These are phyloP conservation scores for Micrasema longulum DNA, from an alignment of 1,140 invertebrate species.

Conservation along the genomic window DNA sequence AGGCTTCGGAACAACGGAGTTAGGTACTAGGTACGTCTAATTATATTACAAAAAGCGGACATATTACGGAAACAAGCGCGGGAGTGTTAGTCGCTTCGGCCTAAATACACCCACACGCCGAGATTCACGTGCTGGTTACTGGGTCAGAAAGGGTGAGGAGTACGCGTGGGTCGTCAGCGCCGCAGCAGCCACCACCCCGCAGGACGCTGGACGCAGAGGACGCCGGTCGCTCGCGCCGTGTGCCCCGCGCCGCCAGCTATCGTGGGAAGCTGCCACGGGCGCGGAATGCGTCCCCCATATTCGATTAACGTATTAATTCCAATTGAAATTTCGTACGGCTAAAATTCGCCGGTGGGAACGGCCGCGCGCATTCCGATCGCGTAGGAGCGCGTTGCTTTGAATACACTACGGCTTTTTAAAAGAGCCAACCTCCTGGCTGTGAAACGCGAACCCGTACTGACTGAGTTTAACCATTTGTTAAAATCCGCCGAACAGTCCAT, in stretches of 20 bases:
- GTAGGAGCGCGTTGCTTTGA: constrained; percentile 49
- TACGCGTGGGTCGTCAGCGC: background rate
- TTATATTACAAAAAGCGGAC: constrained; percentile 3
- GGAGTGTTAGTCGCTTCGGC: background rate
- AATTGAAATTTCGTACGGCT: constrained; percentile 54
- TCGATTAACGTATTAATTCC: constrained; percentile 69
- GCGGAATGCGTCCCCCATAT: constrained; percentile 68
- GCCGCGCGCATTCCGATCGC: constrained; percentile 51
- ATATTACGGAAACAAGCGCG: constrained; percentile 10
- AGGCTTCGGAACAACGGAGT: constrained; percentile 24
- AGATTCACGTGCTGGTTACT: too few species aligned
- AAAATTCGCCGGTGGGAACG: constrained; percentile 54
- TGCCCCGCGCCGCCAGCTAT: constrained; percentile 43
- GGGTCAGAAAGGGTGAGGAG: too few species aligned
- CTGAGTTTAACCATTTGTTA: background rate
- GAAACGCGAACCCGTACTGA: background rate
- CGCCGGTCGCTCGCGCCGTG: background rate
- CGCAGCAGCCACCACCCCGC: background rate
- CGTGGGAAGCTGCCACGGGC: constrained; percentile 65
- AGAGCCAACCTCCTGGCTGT: constrained; percentile 19
- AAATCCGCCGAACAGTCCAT: background rate
- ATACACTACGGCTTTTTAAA: constrained; percentile 46
- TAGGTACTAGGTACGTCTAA: constrained; percentile 2
- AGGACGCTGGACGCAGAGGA: background rate
- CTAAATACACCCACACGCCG: too few species aligned